phyloP scores from a whole-genome alignment of 2,113 vertebrate species.

The Bos taurus region ARS-UCD2.0 NC_037357.1:112924001-112924500 shows the following conservation, averaged over 20 bases:
- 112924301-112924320: conserved; percentile 20
- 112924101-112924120: neutral
- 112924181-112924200: neutral
- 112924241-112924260: neutral
- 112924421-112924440: conserved; percentile 16
- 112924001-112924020: neutral
- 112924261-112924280: neutral
- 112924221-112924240: neutral
- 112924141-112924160: neutral
- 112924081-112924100: neutral
- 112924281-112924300: neutral
- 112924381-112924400: conserved; percentile 23
- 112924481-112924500: too few species aligned
- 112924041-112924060: neutral
- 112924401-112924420: conserved; percentile 3
- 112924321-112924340: conserved; percentile 39
- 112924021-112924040: neutral
- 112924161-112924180: neutral
- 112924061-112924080: neutral
- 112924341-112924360: neutral
- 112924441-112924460: neutral
- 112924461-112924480: neutral
- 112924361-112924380: conserved; percentile 16
- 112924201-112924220: neutral
- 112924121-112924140: neutral